phyloP scores from a whole-genome alignment of 2,888 invertebrate genomes.

The Drosophila falleni region DNA sequence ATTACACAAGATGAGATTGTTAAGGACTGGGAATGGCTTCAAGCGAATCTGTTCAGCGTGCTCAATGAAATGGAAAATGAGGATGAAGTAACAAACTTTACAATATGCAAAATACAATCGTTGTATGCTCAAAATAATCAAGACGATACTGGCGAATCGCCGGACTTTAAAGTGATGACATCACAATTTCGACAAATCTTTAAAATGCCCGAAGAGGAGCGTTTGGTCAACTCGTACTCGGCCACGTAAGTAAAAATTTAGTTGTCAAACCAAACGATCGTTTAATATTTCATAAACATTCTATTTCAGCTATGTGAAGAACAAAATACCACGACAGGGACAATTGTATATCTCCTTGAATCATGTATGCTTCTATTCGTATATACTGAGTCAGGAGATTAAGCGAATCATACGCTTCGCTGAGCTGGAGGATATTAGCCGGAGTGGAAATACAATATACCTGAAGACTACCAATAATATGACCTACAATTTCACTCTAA shows the following conservation, averaged over 20 bases:
- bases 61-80: constrained; percentile 96
- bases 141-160: constrained; percentile 83
- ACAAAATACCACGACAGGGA: constrained; percentile 97
- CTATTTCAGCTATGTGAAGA: constrained; percentile 94
- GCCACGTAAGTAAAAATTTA: constrained; percentile 90
- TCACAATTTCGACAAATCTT: constrained; percentile 95
- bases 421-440: constrained; percentile 90
- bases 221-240: constrained; percentile 97
- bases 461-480: constrained; percentile 93
- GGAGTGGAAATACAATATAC: constrained; percentile 93
- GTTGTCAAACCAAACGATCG: background rate
- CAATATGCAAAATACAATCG: constrained; percentile 98
- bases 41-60: constrained; percentile 93
- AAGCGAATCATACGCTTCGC: constrained; percentile 93
- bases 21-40: constrained; percentile 97
- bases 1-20: constrained; percentile 94
- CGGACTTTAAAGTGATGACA: constrained; percentile 91
- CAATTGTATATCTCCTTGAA: constrained; percentile 98
- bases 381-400: constrained; percentile 95
- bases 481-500: constrained; percentile 96
- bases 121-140: constrained; percentile 90
- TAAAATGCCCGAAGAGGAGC: constrained; percentile 96
- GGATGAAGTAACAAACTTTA: constrained; percentile 97
- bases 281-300: background rate
- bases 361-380: constrained; percentile 98